These are phyloP conservation scores for Etheostoma cragini DNA, from an alignment of 2,113 vertebrate genomes.

Conservation along the genomic window DNA sequence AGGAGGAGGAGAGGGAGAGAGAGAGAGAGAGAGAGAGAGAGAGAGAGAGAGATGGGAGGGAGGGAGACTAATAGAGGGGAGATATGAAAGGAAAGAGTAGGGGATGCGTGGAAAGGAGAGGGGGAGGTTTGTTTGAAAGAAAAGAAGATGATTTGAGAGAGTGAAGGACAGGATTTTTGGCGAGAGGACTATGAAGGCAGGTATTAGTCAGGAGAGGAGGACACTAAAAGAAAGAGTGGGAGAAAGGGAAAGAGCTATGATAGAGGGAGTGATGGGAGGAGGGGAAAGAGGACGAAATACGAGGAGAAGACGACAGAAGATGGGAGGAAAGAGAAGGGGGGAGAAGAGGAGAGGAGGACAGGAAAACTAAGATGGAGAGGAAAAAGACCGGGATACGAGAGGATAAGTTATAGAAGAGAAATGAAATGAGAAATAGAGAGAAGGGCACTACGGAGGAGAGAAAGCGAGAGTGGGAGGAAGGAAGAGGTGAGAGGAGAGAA, in stretches of 20 bases:
- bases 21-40: constrained; percentile 14
- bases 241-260: neutral
- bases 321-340: too few species aligned
- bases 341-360: neutral
- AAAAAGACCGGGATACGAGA: neutral
- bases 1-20: constrained; percentile 21
- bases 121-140: constrained; percentile 25
- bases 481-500: neutral
- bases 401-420: neutral
- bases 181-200: neutral
- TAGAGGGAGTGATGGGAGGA: neutral
- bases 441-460: neutral
- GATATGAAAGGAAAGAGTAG: constrained; percentile 49
- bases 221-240: constrained; percentile 3
- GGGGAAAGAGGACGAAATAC: neutral
- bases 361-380: neutral
- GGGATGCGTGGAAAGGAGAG: constrained; percentile 40
- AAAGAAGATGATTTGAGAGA: constrained; percentile 14
- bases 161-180: neutral
- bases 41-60: neutral
- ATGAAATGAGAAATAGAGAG: neutral
- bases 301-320: neutral
- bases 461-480: neutral
- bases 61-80: constrained; percentile 7
- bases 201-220: neutral